Evolutionary conservation across 2,888 invertebrate genomes (phyloP).

Genomic region (Peribatodes rhomboidaria): DNA sequence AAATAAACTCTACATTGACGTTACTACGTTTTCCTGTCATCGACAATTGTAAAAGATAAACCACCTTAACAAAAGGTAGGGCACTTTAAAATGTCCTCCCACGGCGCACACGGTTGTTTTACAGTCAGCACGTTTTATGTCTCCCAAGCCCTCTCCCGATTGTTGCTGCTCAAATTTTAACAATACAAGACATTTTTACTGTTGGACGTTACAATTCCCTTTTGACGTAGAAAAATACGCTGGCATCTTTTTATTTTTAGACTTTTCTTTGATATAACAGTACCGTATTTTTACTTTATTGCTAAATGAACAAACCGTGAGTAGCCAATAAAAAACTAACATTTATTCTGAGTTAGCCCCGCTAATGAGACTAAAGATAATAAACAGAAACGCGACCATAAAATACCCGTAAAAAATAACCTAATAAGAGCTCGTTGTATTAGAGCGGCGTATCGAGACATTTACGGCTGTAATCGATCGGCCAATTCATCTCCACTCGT

Average conservation of each 20-base stretch:
- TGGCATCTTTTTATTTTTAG: not conserved
- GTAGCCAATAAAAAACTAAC: constrained; percentile 9
- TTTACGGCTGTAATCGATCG: constrained; percentile 47
- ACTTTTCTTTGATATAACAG: not conserved
- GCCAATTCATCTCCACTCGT: constrained; percentile 40
- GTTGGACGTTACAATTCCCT: constrained; percentile 16
- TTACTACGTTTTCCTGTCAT: too few relatives aligned
- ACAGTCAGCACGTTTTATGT: constrained; percentile 30
- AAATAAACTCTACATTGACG: too few relatives aligned
- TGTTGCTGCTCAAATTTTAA: constrained; percentile 32
- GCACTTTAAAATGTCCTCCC: constrained; percentile 20
- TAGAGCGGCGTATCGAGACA: constrained; percentile 35
- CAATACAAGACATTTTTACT: constrained; percentile 27
- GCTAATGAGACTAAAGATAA: constrained; percentile 31
- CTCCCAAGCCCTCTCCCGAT: constrained; percentile 29
- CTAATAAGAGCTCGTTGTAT: constrained; percentile 28
- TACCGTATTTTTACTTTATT: not conserved
- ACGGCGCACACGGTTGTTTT: constrained; percentile 18
- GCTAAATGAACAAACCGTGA: not conserved
- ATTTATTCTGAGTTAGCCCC: constrained; percentile 7
- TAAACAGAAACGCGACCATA: constrained; percentile 32
- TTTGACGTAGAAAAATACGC: constrained; percentile 14
- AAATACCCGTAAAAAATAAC: constrained; percentile 38
- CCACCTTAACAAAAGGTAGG: not conserved
- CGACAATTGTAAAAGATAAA: not conserved